Percentiles rank a stretch among this genome's conserved stretches.
phyloP scores from a whole-genome alignment of 2,888 invertebrate genomes.

The Cremastinae sp. region DNA sequence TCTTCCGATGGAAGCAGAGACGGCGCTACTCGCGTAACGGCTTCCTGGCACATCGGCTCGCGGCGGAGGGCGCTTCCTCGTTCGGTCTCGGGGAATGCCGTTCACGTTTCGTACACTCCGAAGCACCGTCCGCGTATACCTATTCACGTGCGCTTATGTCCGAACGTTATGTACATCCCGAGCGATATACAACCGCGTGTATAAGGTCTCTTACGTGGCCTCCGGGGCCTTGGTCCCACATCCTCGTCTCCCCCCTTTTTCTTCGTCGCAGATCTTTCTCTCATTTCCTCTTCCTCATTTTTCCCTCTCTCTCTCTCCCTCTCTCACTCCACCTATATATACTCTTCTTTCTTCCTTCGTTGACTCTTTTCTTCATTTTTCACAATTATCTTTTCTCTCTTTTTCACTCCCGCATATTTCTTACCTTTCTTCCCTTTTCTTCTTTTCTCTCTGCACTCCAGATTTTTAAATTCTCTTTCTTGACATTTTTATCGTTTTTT shows the following conservation, averaged over 20 bases:
- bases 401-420: too few species aligned
- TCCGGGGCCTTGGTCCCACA: slow-evolving; percentile 59
- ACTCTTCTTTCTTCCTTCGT: too few species aligned
- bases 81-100: slow-evolving; percentile 55
- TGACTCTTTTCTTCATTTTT: too few species aligned
- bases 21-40: slow-evolving; percentile 59
- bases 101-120: slow-evolving; percentile 46
- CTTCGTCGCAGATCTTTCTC: too few species aligned
- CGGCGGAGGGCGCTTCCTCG: slow-evolving; percentile 53
- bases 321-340: too few species aligned
- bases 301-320: too few species aligned
- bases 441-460: too few species aligned
- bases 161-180: slow-evolving; percentile 38
- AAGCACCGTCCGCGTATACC: slow-evolving; percentile 9
- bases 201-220: slow-evolving; percentile 49
- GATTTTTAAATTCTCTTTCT: too few species aligned
- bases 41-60: slow-evolving; percentile 55
- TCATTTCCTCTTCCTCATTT: too few species aligned
- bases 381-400: too few species aligned
- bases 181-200: slow-evolving; percentile 42
- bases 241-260: slow-evolving; percentile 45
- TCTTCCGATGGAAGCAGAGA: slow-evolving; percentile 56
- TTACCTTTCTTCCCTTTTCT: too few species aligned
- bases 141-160: not conserved
- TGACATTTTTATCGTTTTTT: too few species aligned